A percentile compares a stretch with the other conserved stretches of the same genome.
Conservation (phyloP, 1,140 invertebrate genomes). For the Euglossa dilemma region DNA sequence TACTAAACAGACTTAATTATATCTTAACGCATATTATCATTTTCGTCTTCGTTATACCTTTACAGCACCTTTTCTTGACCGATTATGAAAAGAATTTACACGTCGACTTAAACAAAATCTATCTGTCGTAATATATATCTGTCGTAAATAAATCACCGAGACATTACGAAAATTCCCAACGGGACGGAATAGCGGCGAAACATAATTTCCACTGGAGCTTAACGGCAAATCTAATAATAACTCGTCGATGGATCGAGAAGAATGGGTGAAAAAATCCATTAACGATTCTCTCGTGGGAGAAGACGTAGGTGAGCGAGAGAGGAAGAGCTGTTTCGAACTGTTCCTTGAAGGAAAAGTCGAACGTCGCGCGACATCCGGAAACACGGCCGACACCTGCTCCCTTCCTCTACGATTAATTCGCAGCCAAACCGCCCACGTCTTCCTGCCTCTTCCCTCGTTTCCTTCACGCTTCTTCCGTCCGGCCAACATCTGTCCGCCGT, state of each 20-base stretch:
- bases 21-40: too few species aligned
- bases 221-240: neutral
- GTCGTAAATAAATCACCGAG: too few species aligned
- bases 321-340: neutral
- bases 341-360: conserved; percentile 23
- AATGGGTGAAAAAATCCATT: neutral
- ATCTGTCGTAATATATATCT: too few species aligned
- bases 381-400: conserved; percentile 26
- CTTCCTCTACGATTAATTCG: conserved; percentile 29
- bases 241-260: neutral
- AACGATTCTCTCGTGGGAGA: neutral
- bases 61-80: too few species aligned
- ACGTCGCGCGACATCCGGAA: conserved; percentile 25
- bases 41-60: too few species aligned
- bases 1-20: too few species aligned
- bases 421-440: conserved; percentile 26
- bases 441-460: conserved; percentile 14
- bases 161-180: too few species aligned
- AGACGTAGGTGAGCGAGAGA: conserved; percentile 11
- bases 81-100: too few species aligned
- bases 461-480: conserved; percentile 28
- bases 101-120: too few species aligned
- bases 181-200: too few species aligned
- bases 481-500: conserved; percentile 15
- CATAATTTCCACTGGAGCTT: neutral